Conservation (phyloP, 2,888 invertebrate genomes). For the Agriopis leucophaearia region DNA sequence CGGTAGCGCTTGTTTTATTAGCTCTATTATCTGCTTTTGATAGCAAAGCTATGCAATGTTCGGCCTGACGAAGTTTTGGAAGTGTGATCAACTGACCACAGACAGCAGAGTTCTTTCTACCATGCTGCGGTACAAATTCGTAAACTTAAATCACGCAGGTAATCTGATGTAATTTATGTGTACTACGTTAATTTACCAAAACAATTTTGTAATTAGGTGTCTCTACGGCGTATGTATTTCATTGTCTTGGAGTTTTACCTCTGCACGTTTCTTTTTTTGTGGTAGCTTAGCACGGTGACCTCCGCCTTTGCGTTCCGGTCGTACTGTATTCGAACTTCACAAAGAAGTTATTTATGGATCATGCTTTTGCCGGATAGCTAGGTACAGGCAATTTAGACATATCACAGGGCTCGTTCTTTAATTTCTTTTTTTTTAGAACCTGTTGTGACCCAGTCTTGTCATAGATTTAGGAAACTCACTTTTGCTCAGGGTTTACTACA, state of each 20-base stretch:
- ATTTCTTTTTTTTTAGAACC: slow-evolving; percentile 2
- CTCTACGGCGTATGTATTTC: neutral
- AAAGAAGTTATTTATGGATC: slow-evolving; percentile 23
- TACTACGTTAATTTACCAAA: no score
- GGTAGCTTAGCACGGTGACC: slow-evolving; percentile 50
- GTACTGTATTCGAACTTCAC: slow-evolving; percentile 35
- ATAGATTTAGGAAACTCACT: neutral
- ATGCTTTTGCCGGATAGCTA: slow-evolving; percentile 18
- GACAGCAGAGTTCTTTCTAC: no score
- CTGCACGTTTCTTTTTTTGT: neutral
- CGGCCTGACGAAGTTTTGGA: no score
- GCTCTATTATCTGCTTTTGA: neutral
- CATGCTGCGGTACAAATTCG: no score
- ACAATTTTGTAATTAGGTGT: no score
- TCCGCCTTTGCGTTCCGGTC: slow-evolving; percentile 54
- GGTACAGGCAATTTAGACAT: slow-evolving; percentile 20
- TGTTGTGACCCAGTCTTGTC: neutral
- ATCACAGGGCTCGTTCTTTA: slow-evolving; percentile 1
- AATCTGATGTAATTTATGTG: no score
- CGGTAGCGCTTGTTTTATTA: neutral
- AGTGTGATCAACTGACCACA: no score
- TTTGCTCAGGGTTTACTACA: no score
- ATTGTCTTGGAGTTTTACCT: neutral
- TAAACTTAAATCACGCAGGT: no score
- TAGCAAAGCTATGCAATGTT: no score